Evolutionary conservation across 2,113 vertebrate species (phyloP).

Genomic region (Cottus gobio): DNA sequence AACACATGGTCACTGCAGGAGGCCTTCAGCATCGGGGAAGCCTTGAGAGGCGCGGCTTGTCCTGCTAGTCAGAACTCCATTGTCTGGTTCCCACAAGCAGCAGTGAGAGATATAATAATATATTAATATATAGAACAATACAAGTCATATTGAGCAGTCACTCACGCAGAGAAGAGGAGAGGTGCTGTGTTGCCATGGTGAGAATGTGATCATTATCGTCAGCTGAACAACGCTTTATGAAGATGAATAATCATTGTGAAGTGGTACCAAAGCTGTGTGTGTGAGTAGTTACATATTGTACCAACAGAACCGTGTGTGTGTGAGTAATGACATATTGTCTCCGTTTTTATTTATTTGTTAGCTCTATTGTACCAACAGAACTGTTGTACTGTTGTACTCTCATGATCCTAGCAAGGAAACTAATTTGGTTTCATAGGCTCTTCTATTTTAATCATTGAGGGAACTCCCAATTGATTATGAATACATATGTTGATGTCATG

Average conservation of each 20-base stretch:
- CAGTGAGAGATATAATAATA: no score
- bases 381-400: no score
- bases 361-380: not conserved
- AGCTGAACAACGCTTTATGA: constrained; percentile 19
- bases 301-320: not conserved
- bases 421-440: not conserved
- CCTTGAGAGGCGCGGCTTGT: no score
- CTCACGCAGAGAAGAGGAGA: not conserved
- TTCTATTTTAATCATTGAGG: not conserved
- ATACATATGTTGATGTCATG: not conserved
- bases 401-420: not conserved
- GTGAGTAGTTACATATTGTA: not conserved
- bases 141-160: constrained; percentile 2
- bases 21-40: no score
- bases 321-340: no score
- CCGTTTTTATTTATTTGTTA: no score
- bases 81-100: no score
- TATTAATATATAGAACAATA: not conserved
- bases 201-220: constrained; percentile 20
- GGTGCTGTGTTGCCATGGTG: constrained; percentile 47
- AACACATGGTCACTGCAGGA: no score
- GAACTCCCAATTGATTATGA: not conserved
- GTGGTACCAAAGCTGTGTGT: not conserved
- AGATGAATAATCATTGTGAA: constrained; percentile 11
- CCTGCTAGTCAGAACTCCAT: no score